These are phyloP conservation scores for Ephestia elutella DNA, from an alignment of 1,140 invertebrate genomes.

Conservation along the genomic window DNA sequence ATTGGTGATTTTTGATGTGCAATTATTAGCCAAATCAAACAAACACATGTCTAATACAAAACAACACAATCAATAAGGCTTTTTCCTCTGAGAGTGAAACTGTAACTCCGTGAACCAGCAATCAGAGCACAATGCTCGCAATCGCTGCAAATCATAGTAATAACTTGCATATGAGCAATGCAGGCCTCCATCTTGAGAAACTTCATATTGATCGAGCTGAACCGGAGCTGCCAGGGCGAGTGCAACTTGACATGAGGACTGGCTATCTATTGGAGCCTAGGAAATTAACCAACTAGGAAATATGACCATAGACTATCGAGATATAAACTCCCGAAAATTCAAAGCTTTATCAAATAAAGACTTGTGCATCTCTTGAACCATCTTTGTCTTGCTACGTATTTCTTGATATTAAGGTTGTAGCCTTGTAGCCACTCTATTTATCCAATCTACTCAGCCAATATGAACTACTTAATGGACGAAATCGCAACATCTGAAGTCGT, in stretches of 20 bases:
- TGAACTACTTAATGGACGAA: neutral
- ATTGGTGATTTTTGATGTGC: no score
- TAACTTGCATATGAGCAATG: slow-evolving; percentile 4
- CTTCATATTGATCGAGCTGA: neutral
- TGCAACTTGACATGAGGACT: no score
- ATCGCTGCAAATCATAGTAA: slow-evolving; percentile 8
- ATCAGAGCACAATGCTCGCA: slow-evolving; percentile 5
- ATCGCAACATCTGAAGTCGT: neutral
- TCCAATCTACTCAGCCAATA: neutral
- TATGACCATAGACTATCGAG: no score
- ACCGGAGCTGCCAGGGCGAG: no score
- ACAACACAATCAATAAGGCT: neutral
- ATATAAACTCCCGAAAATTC: no score
- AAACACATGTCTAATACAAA: neutral
- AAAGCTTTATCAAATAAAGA: no score
- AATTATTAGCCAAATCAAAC: neutral
- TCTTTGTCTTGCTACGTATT: no score
- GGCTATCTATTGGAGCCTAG: no score
- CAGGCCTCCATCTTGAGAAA: neutral
- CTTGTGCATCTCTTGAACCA: no score
- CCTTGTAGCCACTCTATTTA: no score
- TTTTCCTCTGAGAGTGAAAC: neutral
- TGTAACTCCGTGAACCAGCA: slow-evolving; percentile 6
- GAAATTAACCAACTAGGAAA: no score
- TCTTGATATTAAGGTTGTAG: no score